A percentile compares a stretch with the other conserved stretches of the same genome.
These are phyloP conservation scores for Artemisiospiza belli DNA, from an alignment of 2,113 vertebrate species.

Conservation along the genomic window DNA sequence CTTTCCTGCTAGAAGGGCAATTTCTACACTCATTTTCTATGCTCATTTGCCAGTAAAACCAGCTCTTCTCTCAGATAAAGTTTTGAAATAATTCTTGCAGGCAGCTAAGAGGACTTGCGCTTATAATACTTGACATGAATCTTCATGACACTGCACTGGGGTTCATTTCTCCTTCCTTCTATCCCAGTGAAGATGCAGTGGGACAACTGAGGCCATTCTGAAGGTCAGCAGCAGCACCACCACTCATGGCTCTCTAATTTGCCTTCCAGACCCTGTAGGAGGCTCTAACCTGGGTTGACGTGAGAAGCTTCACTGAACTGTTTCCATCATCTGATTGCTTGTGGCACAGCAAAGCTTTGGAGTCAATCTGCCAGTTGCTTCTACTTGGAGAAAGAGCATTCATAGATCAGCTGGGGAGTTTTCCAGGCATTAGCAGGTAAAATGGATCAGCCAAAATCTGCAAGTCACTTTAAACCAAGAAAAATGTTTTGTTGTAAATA, in stretches of 20 bases:
- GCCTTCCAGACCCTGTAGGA: not conserved
- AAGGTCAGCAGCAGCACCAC: not conserved
- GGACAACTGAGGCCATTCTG: not conserved
- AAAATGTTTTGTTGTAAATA: not conserved
- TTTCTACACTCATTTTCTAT: constrained; percentile 37
- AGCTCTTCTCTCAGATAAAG: not conserved
- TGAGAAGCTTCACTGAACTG: constrained; percentile 1
- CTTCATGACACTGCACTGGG: not conserved
- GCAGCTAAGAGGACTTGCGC: not conserved
- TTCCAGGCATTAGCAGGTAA: not conserved
- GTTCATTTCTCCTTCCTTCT: not conserved
- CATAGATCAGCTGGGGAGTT: not conserved
- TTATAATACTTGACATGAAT: not conserved
- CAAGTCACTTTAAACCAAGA: not conserved
- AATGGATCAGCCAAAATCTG: not conserved
- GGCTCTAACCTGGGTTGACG: not conserved
- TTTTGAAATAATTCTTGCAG: constrained; percentile 36
- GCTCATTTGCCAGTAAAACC: constrained; percentile 59
- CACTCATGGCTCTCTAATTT: not conserved
- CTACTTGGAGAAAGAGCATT: not conserved
- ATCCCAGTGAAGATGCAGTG: not conserved
- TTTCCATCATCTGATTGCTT: not conserved
- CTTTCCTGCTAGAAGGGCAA: constrained; percentile 47
- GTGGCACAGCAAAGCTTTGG: not conserved
- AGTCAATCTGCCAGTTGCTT: not conserved